These are phyloP conservation scores for Sceloporus undulatus DNA, from an alignment of 2,113 vertebrate species.

Conservation along the genomic window DNA sequence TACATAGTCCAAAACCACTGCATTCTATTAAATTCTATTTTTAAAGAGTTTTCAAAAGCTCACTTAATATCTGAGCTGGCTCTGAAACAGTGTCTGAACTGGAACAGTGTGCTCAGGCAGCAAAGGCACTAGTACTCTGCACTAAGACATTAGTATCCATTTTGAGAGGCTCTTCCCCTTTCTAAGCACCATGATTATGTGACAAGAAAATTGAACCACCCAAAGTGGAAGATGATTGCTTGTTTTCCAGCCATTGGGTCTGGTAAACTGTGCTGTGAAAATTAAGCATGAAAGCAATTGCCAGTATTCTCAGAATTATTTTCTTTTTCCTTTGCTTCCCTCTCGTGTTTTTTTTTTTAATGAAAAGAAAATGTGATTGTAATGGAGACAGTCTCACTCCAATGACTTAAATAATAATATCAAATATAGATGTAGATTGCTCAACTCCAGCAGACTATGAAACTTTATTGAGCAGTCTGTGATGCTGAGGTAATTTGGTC, in stretches of 20 bases:
- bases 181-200: neutral
- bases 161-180: neutral
- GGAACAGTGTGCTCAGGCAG: neutral
- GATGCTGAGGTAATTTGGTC: slow-evolving; percentile 23
- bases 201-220: neutral
- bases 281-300: slow-evolving; percentile 52
- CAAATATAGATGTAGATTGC: slow-evolving; percentile 25
- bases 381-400: slow-evolving; percentile 53
- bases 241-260: slow-evolving; percentile 55
- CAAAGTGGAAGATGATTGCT: slow-evolving; percentile 23
- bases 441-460: slow-evolving; percentile 19
- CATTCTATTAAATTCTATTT: neutral
- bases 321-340: slow-evolving; percentile 22
- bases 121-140: neutral
- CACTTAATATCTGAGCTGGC: neutral
- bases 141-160: neutral
- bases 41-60: neutral
- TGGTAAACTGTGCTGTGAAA: slow-evolving; percentile 53
- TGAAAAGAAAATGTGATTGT: slow-evolving; percentile 53
- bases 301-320: slow-evolving; percentile 29
- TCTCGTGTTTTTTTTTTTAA: slow-evolving; percentile 30
- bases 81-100: neutral
- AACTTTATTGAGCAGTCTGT: slow-evolving; percentile 13
- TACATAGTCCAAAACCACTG: neutral
- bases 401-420: slow-evolving; percentile 43